Conservation (phyloP, 1,140 invertebrate genomes). For the Acyrthosiphon pisum region DNA sequence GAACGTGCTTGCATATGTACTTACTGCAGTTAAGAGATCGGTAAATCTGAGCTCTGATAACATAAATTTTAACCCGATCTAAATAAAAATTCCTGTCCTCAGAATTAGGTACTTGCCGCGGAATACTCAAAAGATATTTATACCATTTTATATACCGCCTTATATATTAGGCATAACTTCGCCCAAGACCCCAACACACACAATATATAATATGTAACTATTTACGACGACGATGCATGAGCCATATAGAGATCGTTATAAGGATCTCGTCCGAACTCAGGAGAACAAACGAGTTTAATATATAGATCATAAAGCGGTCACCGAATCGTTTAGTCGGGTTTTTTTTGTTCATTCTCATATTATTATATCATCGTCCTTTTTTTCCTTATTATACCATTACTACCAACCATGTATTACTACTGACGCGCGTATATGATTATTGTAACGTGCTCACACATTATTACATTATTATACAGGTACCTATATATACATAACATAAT, state of each 20-base stretch:
- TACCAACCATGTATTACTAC: not conserved
- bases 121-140: not conserved
- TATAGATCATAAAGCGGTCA: slow-evolving; percentile 7
- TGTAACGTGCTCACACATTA: not conserved
- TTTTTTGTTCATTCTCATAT: not conserved
- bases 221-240: not conserved
- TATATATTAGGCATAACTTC: not conserved
- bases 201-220: not conserved
- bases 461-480: not conserved
- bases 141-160: not conserved
- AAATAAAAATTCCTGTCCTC: not conserved
- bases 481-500: not conserved
- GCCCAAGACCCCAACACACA: not conserved
- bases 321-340: not conserved
- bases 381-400: not conserved
- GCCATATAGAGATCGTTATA: not conserved
- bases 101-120: not conserved
- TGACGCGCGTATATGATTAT: not conserved
- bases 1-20: not conserved
- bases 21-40: too few species aligned
- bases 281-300: not conserved
- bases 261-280: not conserved
- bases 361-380: slow-evolving; percentile 1
- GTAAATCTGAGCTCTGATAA: not conserved
- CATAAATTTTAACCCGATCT: not conserved